Evolutionary conservation across 2,113 vertebrate genomes (phyloP).

Genomic region (rat (Rattus norvegicus)): DNA sequence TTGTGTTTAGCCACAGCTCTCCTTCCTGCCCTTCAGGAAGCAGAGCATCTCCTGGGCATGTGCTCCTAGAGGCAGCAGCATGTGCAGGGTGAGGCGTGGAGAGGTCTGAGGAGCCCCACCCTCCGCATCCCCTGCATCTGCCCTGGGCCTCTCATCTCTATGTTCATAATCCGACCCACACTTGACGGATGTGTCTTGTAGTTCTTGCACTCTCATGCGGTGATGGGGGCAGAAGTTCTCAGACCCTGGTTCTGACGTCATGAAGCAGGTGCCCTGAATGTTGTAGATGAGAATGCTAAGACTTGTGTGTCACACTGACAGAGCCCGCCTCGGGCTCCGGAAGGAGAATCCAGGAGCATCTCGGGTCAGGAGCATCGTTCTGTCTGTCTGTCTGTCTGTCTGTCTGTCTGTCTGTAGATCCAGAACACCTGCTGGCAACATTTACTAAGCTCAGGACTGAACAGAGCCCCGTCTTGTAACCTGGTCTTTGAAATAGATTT

Average conservation of each 20-base stretch:
- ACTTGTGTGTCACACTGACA: background rate
- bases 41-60: background rate
- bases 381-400: background rate
- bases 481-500: background rate
- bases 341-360: background rate
- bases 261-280: too few relatives aligned
- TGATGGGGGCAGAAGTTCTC: background rate
- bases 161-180: too few relatives aligned
- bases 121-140: background rate
- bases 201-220: background rate
- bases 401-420: background rate
- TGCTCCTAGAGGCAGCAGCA: too few relatives aligned
- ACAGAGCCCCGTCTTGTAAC: background rate
- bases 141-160: background rate
- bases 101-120: background rate
- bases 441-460: background rate
- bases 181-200: too few relatives aligned
- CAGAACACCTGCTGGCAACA: background rate
- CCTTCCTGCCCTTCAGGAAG: background rate
- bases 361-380: background rate
- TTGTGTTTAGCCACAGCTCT: background rate
- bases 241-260: background rate
- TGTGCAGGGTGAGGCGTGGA: background rate
- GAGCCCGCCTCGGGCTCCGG: fast-evolving
- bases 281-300: background rate